phyloP scores from a whole-genome alignment of 2,797 vertebrate species.

The Parauchenoglanis punctatus region DNA sequence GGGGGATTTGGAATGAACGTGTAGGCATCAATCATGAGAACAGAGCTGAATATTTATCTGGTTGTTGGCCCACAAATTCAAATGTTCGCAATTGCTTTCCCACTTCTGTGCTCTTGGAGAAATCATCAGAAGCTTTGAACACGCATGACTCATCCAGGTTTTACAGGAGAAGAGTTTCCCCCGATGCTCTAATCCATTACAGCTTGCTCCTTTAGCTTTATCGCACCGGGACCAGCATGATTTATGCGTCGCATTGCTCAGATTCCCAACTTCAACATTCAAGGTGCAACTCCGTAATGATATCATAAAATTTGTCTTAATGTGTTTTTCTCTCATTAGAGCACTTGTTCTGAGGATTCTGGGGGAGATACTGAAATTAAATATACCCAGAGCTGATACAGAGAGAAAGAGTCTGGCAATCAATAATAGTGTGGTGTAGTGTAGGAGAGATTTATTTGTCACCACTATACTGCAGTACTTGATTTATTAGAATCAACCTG shows the following conservation, averaged over 20 bases:
- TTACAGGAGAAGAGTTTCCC: slow-evolving; percentile 42
- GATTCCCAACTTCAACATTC: slow-evolving; percentile 42
- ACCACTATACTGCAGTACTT: slow-evolving; percentile 19
- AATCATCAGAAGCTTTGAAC: slow-evolving; percentile 45
- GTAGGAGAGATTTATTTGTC: slow-evolving; percentile 23
- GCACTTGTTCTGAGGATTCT: slow-evolving; percentile 11
- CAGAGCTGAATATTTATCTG: slow-evolving; percentile 51
- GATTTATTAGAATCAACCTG: slow-evolving; percentile 27
- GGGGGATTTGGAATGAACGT: slow-evolving; percentile 22
- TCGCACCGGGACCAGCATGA: slow-evolving; percentile 19
- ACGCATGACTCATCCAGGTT: slow-evolving; percentile 51
- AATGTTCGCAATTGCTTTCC: slow-evolving; percentile 40
- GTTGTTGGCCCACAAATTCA: slow-evolving; percentile 40
- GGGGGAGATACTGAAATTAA: slow-evolving; percentile 21
- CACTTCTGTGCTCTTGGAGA: slow-evolving; percentile 37
- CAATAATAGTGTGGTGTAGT: slow-evolving; percentile 22
- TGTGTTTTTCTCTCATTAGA: slow-evolving; percentile 32
- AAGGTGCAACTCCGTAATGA: slow-evolving; percentile 15
- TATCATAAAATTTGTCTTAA: slow-evolving; percentile 16
- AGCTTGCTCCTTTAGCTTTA: slow-evolving; percentile 38
- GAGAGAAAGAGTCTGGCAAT: slow-evolving; percentile 1
- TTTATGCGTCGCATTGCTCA: slow-evolving; percentile 28
- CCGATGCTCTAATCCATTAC: slow-evolving; percentile 32
- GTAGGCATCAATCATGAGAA: slow-evolving; percentile 43
- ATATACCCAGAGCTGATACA: slow-evolving; percentile 18